phyloP scores from a whole-genome alignment of 2,797 vertebrate species.

The Cacajao melanocephalus region DNA sequence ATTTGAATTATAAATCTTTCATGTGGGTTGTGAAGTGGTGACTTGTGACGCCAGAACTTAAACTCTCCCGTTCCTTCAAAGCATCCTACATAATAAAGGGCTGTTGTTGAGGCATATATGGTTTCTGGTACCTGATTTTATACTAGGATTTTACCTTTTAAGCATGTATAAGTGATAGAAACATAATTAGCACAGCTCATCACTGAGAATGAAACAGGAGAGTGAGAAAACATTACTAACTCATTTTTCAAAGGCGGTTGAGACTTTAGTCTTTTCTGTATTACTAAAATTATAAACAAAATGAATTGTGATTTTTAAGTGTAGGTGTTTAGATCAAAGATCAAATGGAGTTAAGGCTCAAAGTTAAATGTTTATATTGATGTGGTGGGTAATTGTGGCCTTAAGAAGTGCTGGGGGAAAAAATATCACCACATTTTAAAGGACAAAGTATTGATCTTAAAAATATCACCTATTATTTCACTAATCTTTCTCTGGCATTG shows the following conservation, averaged over 20 bases:
- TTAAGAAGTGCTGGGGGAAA: not conserved
- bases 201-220: not conserved
- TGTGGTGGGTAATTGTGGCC: not conserved
- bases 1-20: not conserved
- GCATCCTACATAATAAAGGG: not conserved
- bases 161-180: not conserved
- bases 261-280: not conserved
- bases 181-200: not conserved
- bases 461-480: not conserved
- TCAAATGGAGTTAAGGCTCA: not conserved
- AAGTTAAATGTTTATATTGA: not conserved
- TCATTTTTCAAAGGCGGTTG: not conserved
- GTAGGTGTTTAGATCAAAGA: not conserved
- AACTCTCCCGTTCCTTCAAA: not conserved
- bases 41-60: not conserved
- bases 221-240: not conserved
- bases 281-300: constrained; percentile 34
- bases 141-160: not conserved
- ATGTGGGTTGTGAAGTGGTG: not conserved
- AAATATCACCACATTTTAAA: not conserved
- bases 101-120: not conserved
- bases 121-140: not conserved
- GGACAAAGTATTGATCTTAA: not conserved
- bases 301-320: not conserved
- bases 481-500: not conserved